Evolutionary conservation across 2,113 vertebrate genomes (phyloP).

Genomic region (Laticauda laticaudata): DNA sequence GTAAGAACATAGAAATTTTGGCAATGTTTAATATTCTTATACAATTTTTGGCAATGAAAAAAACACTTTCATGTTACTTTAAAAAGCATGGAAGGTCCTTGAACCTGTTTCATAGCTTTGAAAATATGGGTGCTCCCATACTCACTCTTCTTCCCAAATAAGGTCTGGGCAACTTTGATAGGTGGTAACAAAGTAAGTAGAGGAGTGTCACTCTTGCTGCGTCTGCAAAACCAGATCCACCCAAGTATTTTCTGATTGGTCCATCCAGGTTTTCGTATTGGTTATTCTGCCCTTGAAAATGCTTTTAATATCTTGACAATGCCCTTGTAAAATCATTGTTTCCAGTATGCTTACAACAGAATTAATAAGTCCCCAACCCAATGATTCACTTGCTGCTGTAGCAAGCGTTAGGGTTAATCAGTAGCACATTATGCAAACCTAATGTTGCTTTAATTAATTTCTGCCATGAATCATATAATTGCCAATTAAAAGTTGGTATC

Average conservation of each 20-base stretch:
- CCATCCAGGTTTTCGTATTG: not conserved
- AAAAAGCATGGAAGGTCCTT: not conserved
- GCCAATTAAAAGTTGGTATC: constrained; percentile 21
- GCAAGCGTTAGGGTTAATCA: constrained; percentile 25
- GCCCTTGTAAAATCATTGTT: constrained; percentile 6
- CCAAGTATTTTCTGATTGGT: not conserved
- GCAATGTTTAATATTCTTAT: not conserved
- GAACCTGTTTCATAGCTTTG: not conserved
- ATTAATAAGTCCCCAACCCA: constrained; percentile 21
- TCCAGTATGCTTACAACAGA: constrained; percentile 3
- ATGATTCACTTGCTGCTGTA: constrained; percentile 10
- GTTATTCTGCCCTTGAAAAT: not conserved
- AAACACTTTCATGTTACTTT: not conserved
- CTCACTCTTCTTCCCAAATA: not conserved
- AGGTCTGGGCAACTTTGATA: not conserved
- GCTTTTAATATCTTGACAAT: not conserved
- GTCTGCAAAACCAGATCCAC: not conserved
- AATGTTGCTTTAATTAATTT: constrained; percentile 25
- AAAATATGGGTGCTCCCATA: not conserved
- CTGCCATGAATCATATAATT: constrained; percentile 24
- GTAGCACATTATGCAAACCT: constrained; percentile 12
- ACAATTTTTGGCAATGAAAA: not conserved
- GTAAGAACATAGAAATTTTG: not conserved
- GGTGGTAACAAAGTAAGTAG: not conserved
- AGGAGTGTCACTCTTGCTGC: not conserved